Base-by-base conservation (phyloP, 1,140 invertebrate genomes). In the Liolophura sinensis region DNA sequence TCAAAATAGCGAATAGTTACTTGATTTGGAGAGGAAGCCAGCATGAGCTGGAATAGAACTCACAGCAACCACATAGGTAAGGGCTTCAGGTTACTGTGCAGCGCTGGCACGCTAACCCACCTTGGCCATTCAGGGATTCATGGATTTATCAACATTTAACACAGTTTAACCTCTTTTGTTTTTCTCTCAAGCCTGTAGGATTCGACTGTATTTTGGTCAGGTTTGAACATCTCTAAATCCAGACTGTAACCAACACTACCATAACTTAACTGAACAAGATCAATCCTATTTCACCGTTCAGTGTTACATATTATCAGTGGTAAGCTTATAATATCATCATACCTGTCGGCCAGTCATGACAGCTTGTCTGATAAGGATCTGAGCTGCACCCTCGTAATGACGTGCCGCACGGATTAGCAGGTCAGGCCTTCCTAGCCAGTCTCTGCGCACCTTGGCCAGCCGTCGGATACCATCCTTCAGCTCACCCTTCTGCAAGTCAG, bases 341-440 rank as follows among this genome's bases (percentile, higher is more conserved):
- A 85, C 82, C 75, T 84, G 49, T 69, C 78, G 80, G 9, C 78
- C 83, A 50, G 82, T 81, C 76, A 82, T 79, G 0, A 86, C 83
- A 61, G 85, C 84, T 27, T 84, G 79, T 56, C 85, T 76, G 48
- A 87, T 87, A 12, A 87, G 77, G 51, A 87, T 86, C 50, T 86
- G 84, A 14, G 84, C 84, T 9, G 86, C 87, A 22, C 86, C 82
- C 70, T 88, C 87, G 73, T 87, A 88, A 74, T 88, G 87, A 46
- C 87, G 65, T 7, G 87, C 85, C 25, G 87, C 87, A 68, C 87
- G 68, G 15, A 87, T 80, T 24, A 87, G 57, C 20, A 79, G 74
- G 49, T 85, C 83, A 40, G 86, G 82, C 20, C 79, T 63, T 50
- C 67, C 52, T 60, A 87, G 64, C 87, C 87, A 87, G 0, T 82